Base-by-base conservation (phyloP, 2,113 vertebrate genomes). In the Caloenas nicobarica region DNA sequence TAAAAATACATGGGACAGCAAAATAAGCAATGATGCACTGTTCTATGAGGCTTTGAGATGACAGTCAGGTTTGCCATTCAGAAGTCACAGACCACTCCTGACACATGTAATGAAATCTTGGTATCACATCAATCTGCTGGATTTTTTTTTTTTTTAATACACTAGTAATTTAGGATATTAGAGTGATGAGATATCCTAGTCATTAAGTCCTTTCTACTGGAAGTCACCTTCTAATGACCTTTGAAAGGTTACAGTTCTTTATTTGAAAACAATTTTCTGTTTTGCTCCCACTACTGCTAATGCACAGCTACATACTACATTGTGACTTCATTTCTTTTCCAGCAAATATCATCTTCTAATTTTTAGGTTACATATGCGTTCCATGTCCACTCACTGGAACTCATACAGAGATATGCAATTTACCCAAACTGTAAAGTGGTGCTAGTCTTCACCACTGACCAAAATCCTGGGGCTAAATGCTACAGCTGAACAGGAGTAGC, bases 291-390 rank as follows among this genome's bases (percentile, higher is more conserved):
- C 12, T 57, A 26, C 13, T 34, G 26, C 16, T 65, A 82, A 50
- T 22, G 7, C 23, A 38, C 6, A 91, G 10, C 36, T 77, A 65
- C 16, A 23, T 33, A 61, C 1, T 0, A 1, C 5, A 28, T 78
- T 82, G 69, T 53, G 6, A 72, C 58, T 88, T 78, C 15, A 28
- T 58, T 54, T 81, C 38, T 80, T 38, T 57, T 85, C 23, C 13
- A 53, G 29, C n/a, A 31, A 86, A 85, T 83, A 77, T 24, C 0
- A 33, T 31, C 24, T 82, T 64, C 13, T 46, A 29, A 34, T 71
- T 42, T 81, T 61, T 62, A 34, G 11, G 7, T 36, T 77, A 38
- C 0, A 0, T 40, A 2, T 7, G 13, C 31, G 5, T 17, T 83
- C 29, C 38, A 7, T 25, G 33, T 24, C 26, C 8, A 13, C 7